Conservation (phyloP, 2,888 invertebrate genomes). For the Augochlorella aurata region DNA sequence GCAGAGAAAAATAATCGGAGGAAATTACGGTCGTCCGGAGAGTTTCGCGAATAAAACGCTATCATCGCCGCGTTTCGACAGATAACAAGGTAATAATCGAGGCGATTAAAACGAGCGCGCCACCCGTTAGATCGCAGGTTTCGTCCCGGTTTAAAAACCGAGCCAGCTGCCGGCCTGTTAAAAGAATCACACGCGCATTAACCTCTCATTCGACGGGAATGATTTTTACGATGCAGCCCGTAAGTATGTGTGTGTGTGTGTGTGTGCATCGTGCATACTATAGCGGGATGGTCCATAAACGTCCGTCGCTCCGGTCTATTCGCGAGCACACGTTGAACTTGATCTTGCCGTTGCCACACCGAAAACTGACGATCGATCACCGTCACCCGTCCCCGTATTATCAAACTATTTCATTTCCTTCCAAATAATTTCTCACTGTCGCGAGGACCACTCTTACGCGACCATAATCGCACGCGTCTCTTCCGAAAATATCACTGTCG, state of each 20-base stretch:
- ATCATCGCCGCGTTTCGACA: not conserved
- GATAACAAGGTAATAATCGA: conserved; percentile 6
- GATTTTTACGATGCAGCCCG: not conserved
- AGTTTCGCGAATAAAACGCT: not conserved
- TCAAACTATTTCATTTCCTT: conserved; percentile 1
- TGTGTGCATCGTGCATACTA: not conserved
- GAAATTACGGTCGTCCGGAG: not conserved
- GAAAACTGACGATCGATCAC: conserved; percentile 1
- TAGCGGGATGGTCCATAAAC: not conserved
- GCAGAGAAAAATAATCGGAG: not conserved
- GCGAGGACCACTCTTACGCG: not conserved
- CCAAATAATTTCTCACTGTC: not conserved
- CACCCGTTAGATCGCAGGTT: not conserved
- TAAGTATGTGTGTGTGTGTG: too few species aligned
- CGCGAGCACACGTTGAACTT: conserved; percentile 4
- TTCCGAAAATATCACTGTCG: conserved; percentile 11
- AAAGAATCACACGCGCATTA: conserved; percentile 9
- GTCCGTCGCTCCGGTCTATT: not conserved
- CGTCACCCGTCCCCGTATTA: not conserved
- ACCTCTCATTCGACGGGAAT: conserved; percentile 6
- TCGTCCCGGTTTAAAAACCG: conserved; percentile 3
- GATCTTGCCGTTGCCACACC: not conserved
- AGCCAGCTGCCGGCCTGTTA: not conserved
- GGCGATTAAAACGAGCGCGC: not conserved
- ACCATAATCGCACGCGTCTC: conserved; percentile 22